Conservation (phyloP, 2,797 vertebrate species). For the Saxicola maurus region DNA sequence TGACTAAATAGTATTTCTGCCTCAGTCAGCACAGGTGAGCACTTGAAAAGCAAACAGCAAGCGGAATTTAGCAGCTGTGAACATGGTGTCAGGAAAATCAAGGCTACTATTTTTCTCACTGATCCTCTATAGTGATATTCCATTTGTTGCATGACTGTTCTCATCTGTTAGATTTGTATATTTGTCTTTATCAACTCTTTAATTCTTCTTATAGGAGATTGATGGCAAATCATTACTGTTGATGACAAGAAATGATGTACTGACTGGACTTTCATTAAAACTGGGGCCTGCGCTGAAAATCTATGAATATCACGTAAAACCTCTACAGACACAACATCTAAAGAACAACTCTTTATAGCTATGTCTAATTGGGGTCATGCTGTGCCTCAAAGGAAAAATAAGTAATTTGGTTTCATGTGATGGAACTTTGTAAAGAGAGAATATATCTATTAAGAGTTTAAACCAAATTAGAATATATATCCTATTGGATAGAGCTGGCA, state of each 20-base stretch:
- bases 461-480: conserved; percentile 71
- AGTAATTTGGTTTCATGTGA: conserved; percentile 72
- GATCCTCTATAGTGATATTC: not conserved
- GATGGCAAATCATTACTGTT: conserved; percentile 96
- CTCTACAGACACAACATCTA: conserved; percentile 94
- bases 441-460: conserved; percentile 71
- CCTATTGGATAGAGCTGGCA: conserved; percentile 78
- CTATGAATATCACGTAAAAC: conserved; percentile 97
- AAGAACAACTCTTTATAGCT: conserved; percentile 88
- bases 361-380: conserved; percentile 53
- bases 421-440: conserved; percentile 74
- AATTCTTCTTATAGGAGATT: conserved; percentile 85
- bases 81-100: not conserved
- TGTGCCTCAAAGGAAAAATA: conserved; percentile 61
- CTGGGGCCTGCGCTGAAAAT: conserved; percentile 97
- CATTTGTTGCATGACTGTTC: conserved; percentile 30
- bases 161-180: conserved; percentile 24
- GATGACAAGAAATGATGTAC: conserved; percentile 97
- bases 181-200: conserved; percentile 51
- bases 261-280: conserved; percentile 98
- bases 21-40: not conserved
- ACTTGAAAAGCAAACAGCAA: not conserved
- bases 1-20: not conserved
- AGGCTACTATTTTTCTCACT: not conserved
- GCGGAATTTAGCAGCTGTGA: not conserved